Conservation (phyloP, 2,113 vertebrate genomes). For the Hydrochoerus hydrochaeris region DNA sequence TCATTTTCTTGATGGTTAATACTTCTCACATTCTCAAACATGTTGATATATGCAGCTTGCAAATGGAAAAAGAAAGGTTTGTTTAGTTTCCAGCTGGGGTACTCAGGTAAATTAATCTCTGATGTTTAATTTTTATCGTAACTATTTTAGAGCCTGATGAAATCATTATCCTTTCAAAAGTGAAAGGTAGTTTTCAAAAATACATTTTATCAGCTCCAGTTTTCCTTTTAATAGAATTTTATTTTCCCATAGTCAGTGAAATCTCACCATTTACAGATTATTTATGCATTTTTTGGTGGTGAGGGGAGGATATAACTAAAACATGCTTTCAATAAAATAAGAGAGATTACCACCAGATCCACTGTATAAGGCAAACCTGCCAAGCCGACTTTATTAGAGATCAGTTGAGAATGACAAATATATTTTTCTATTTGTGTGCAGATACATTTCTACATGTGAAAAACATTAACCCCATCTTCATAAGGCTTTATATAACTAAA, state of each 20-base stretch:
- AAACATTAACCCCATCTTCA: neutral
- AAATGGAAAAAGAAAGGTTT: conserved; percentile 53
- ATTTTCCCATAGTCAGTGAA: neutral
- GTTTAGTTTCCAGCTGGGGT: conserved; percentile 51
- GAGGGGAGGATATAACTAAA: neutral
- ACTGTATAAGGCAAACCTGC: neutral
- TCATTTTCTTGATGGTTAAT: neutral
- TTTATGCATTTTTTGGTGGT: neutral
- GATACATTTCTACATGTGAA: neutral
- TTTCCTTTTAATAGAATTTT: conserved; percentile 44
- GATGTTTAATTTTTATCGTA: conserved; percentile 57
- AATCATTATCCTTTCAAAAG: conserved; percentile 51
- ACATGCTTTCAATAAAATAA: conserved; percentile 35
- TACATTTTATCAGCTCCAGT: neutral
- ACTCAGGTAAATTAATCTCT: conserved; percentile 63
- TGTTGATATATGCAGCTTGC: conserved; percentile 26
- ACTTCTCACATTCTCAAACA: conserved; percentile 32
- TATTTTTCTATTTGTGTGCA: neutral
- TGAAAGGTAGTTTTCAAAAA: conserved; percentile 34
- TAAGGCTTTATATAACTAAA: neutral
- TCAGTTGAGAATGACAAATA: neutral
- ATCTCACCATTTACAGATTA: conserved; percentile 20
- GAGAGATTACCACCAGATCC: neutral
- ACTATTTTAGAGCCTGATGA: conserved; percentile 39
- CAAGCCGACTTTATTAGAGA: conserved; percentile 23